A percentile compares a stretch with the other conserved stretches of the same genome.
Conservation (phyloP, 2,888 invertebrate genomes). For the Lepidocyrtinus sp. region DNA sequence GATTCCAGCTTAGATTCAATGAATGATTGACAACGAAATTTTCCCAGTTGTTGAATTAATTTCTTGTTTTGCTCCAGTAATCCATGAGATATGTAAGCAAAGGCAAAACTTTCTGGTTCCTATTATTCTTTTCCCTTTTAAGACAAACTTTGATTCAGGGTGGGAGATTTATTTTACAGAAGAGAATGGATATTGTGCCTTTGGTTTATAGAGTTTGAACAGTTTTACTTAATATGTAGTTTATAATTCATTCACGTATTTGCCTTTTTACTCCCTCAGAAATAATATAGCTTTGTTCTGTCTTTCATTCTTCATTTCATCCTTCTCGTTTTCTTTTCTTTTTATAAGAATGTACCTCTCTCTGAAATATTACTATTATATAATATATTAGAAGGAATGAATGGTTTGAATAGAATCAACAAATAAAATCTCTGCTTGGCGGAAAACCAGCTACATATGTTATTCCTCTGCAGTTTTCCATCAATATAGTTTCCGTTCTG, state of each 20-base stretch:
- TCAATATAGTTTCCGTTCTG: no score
- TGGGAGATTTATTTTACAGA: no score
- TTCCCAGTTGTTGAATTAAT: conserved; percentile 69
- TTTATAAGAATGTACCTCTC: neutral
- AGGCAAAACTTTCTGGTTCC: conserved; percentile 61
- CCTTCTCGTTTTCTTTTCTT: neutral
- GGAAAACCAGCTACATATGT: no score
- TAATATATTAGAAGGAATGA: conserved; percentile 22
- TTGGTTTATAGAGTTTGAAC: neutral
- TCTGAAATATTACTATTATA: conserved; percentile 32
- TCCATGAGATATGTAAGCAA: neutral
- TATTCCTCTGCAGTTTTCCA: no score
- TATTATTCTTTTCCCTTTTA: conserved; percentile 27
- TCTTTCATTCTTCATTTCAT: conserved; percentile 4
- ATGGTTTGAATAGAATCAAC: no score
- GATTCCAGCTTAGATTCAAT: conserved; percentile 54
- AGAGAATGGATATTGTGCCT: neutral
- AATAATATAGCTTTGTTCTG: no score
- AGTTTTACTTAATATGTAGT: neutral
- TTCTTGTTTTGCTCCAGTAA: conserved; percentile 50
- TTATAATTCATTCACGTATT: conserved; percentile 42
- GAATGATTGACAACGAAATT: conserved; percentile 71
- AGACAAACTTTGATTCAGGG: neutral
- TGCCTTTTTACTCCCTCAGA: conserved; percentile 27
- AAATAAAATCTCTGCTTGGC: no score